Base-by-base conservation (phyloP, 2,113 vertebrate genomes). In the Aegithalos caudatus region DNA sequence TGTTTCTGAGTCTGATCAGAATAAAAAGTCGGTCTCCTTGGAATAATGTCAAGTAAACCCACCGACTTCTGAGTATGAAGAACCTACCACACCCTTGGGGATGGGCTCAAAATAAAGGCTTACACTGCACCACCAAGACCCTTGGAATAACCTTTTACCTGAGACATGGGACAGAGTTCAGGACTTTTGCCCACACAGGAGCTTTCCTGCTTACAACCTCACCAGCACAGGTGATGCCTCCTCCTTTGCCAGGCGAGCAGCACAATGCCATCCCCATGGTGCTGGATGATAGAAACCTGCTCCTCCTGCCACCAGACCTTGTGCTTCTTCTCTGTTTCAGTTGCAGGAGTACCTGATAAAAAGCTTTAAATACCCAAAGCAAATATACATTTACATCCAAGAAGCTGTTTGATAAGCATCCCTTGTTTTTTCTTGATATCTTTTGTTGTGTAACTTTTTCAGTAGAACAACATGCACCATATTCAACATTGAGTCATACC, bases 1-100 rank as follows among this genome's bases (percentile, higher is more conserved):
- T 95, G 94, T 95, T 94, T 94, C 87, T 96, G 93, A 97, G 93
- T 28, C 66, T 89, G 81, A 85, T 95, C 95, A 97, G 96, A 95
- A 87, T 87, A 61, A 94, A 90, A 95, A 25, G 5, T 17, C 81
- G 60, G 56, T 27, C 48, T 85, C 35, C 79, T 72, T 70, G 70
- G 37, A 77, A 29, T 65, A 81, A 61, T 3, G 42, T 61, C 65
- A 69, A 83, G 61, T 13, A 82, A 80, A 87, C 64, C 51, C 62
- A 87, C 29, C 13, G 4, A 8, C 54, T 69, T 82, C 78, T 0
- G 0, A 70, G 22, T 33, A 37, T 2, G 11, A 81, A 60, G 38
- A 80, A 24, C n/a, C 13, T 58, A 74, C 29, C 50, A 62, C 37
- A 57, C 9, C 28, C 50, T 38, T 0, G 0, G 8, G 31, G n/a